Conservation (phyloP, 2,888 invertebrate genomes). For the Serripes groenlandicus region DNA sequence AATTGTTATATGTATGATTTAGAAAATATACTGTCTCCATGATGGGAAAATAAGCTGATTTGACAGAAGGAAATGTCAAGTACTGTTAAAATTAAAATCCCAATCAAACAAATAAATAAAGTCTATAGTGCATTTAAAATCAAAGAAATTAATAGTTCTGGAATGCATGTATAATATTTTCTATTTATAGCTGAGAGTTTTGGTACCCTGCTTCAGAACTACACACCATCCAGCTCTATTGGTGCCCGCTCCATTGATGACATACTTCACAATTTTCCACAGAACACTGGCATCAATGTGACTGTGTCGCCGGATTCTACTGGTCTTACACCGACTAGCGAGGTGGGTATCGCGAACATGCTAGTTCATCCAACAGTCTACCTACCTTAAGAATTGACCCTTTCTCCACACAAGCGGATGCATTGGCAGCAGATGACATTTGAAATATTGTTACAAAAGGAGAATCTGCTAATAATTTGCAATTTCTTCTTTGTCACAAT, state of each 20-base stretch:
- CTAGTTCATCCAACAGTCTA: background rate
- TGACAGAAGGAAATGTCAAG: too few relatives aligned
- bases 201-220: constrained; percentile 89
- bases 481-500: background rate
- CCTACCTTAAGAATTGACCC: background rate
- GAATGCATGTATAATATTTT: background rate
- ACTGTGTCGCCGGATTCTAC: background rate
- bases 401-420: background rate
- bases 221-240: constrained; percentile 79
- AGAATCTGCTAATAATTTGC: background rate
- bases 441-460: background rate
- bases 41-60: too few relatives aligned
- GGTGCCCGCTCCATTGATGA: constrained; percentile 73
- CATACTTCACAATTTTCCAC: constrained; percentile 69
- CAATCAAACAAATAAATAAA: too few relatives aligned
- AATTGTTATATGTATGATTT: too few relatives aligned
- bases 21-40: too few relatives aligned
- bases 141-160: too few relatives aligned
- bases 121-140: too few relatives aligned
- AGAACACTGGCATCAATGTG: background rate
- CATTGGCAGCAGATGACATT: background rate
- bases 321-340: constrained; percentile 5
- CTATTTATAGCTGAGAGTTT: constrained; percentile 87
- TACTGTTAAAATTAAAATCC: too few relatives aligned
- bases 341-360: constrained; percentile 24